These are phyloP conservation scores for Xenopus petersii DNA, from an alignment of 2,797 vertebrate species.

Conservation along the genomic window DNA sequence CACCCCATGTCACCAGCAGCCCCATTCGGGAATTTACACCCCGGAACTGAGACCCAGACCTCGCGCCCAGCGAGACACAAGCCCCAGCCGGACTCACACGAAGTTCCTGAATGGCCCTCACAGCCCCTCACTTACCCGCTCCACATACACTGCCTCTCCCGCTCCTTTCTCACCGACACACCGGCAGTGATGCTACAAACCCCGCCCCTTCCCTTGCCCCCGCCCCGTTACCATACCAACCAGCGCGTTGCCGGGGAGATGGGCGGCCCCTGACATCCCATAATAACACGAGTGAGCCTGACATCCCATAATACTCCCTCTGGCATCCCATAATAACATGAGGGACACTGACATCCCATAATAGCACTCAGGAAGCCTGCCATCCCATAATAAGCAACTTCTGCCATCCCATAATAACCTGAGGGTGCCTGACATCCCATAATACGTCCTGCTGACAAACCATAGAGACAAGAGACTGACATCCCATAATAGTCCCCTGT, in stretches of 20 bases:
- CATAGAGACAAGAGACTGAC: constrained; percentile 29
- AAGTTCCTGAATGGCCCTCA: too few relatives aligned
- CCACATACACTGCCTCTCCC: constrained; percentile 16
- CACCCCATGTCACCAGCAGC: too few relatives aligned
- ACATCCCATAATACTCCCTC: constrained; percentile 51
- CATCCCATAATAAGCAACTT: constrained; percentile 41
- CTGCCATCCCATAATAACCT: constrained; percentile 39
- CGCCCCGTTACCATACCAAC: constrained; percentile 37
- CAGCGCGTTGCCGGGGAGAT: constrained; percentile 40
- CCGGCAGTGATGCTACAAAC: constrained; percentile 40
- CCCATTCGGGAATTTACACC: too few relatives aligned
- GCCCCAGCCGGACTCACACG: too few relatives aligned
- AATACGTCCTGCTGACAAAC: constrained; percentile 39
- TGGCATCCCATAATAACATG: constrained; percentile 48
- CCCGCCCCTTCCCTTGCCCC: constrained; percentile 40
- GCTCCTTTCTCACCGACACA: constrained; percentile 37
- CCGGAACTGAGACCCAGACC: too few relatives aligned
- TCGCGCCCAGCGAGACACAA: too few relatives aligned
- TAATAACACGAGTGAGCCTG: constrained; percentile 22
- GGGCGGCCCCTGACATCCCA: constrained; percentile 41
- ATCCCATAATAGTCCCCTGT: constrained; percentile 54
- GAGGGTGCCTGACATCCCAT: constrained; percentile 36
- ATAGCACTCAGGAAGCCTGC: constrained; percentile 43
- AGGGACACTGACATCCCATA: constrained; percentile 32
- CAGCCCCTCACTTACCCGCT: not conserved